phyloP scores from a whole-genome alignment of 1,140 invertebrate genomes.

The Drosophila leontia region DNA sequence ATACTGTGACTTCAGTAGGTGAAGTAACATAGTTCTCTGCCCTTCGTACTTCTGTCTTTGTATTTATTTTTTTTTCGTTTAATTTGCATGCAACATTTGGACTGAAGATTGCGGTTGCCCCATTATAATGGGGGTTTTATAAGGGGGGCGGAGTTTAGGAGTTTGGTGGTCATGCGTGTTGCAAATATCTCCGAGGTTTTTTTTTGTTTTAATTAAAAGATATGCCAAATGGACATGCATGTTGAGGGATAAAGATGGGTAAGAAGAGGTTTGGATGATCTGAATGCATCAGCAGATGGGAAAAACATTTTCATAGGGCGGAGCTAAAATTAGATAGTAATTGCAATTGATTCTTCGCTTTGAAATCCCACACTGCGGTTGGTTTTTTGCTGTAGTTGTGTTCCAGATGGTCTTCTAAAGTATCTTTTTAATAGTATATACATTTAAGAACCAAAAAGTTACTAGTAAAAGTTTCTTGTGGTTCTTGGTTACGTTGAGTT shows the following conservation, averaged over 20 bases:
- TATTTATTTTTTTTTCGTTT: conserved; percentile 5
- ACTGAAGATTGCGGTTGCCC: conserved; percentile 40
- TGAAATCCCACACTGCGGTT: background rate
- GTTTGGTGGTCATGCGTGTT: conserved; percentile 59
- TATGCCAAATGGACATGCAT: conserved; percentile 75
- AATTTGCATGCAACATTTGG: conserved; percentile 79
- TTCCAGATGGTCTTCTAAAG: background rate
- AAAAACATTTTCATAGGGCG: background rate
- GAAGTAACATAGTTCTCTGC: conserved; percentile 30
- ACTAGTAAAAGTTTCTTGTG: background rate
- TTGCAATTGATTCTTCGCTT: conserved; percentile 9
- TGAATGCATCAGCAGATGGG: conserved; percentile 42
- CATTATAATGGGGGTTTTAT: conserved; percentile 22
- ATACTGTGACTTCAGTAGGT: conserved; percentile 51
- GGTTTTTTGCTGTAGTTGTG: background rate
- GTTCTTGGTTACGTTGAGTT: background rate
- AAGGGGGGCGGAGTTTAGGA: conserved; percentile 4
- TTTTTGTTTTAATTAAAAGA: conserved; percentile 73
- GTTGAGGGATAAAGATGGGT: conserved; percentile 5
- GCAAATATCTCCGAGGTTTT: conserved; percentile 54
- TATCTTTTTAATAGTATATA: background rate
- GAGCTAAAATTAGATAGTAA: conserved; percentile 15
- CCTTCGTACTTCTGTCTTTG: conserved; percentile 12
- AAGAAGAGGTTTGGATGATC: conserved; percentile 31
- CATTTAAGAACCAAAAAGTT: background rate